A percentile compares a stretch with the other conserved stretches of the same genome.
Conservation (phyloP, 2,888 invertebrate species). For the Pristionchus fissidentatus region DNA sequence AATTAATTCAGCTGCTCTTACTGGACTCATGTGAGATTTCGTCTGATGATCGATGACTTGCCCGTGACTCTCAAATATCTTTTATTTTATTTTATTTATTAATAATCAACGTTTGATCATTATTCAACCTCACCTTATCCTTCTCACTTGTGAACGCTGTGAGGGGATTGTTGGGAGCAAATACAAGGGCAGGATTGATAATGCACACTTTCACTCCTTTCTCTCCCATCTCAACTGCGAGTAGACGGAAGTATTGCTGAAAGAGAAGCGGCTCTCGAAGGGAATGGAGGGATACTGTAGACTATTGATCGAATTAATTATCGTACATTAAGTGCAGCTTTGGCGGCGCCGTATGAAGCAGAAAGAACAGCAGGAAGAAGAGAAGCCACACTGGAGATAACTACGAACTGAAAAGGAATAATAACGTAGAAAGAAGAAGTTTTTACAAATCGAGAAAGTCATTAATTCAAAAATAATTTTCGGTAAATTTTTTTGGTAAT, state of each 20-base stretch:
- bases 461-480: too few species aligned
- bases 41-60: slow-evolving; percentile 4
- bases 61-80: neutral
- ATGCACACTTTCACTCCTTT: slow-evolving; percentile 82
- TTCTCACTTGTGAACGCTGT: slow-evolving; percentile 48
- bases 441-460: too few species aligned
- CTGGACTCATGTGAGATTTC: slow-evolving; percentile 44
- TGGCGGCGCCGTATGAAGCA: slow-evolving; percentile 82
- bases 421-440: too few species aligned
- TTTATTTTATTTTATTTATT: neutral
- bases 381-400: slow-evolving; percentile 85
- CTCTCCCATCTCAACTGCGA: slow-evolving; percentile 81
- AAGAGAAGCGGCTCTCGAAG: neutral
- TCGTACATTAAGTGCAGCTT: slow-evolving; percentile 85
- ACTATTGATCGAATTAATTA: neutral
- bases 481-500: neutral
- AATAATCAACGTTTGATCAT: neutral
- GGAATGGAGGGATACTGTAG: neutral
- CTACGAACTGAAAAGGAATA: slow-evolving; percentile 84
- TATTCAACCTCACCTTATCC: neutral
- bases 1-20: slow-evolving; percentile 47
- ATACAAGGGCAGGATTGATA: slow-evolving; percentile 86
- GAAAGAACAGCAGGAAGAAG: slow-evolving; percentile 79
- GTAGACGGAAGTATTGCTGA: slow-evolving; percentile 84
- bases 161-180: slow-evolving; percentile 50